Evolutionary conservation across 2,113 vertebrate genomes (phyloP), one percentile per base, ranked within the genome.

Genomic region (Hyperoodon ampullatus): DNA sequence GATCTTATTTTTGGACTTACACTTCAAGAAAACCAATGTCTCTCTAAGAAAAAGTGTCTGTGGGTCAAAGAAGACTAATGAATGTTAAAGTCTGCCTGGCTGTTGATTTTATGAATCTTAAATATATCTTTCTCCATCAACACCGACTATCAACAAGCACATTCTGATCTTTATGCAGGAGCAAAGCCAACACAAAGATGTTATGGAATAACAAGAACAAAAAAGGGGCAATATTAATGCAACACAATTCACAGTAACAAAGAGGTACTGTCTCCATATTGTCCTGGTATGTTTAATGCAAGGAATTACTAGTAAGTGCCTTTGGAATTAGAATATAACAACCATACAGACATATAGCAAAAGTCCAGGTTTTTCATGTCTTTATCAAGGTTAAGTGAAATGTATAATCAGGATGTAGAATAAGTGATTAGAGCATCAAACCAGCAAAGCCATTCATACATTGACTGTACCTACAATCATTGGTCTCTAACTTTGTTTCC

Each of bases 171-270:
- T 75, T 10, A 33, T 86, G 12, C 1, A 15, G 4, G 6, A 70
- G 8, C 16, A 71, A 65, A 93, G 8, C 1, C 35, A 23, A 4
- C 9, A 10, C 26, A 66, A 66, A 23, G 19, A 16, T n/a, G 8
- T 53, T 33, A 1, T 11, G 5, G 77, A 47, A 58, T 78, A 26
- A 65, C 53, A 55, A 18, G 61, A 47, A 68, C 42, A 16, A 15
- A 39, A 35, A 28, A 6, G 5, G 8, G 42, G 1, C 0, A 0
- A 14, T 11, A 4, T 42, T 77, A 33, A n/a, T 23, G 6, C 0
- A 26, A 13, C 70, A 83, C 8, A 47, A 30, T 33, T 53, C 26
- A 53, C 26, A 33, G 3, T 8, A 58, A 35, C 18, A 77, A 12
- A 24, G 12, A 28, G 26, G 9, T 44, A 6, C 5, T 71, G 7